Evolutionary conservation across 64 coral and sea anemone species (phyloP).

Genomic region (Montipora efflorescens): DNA sequence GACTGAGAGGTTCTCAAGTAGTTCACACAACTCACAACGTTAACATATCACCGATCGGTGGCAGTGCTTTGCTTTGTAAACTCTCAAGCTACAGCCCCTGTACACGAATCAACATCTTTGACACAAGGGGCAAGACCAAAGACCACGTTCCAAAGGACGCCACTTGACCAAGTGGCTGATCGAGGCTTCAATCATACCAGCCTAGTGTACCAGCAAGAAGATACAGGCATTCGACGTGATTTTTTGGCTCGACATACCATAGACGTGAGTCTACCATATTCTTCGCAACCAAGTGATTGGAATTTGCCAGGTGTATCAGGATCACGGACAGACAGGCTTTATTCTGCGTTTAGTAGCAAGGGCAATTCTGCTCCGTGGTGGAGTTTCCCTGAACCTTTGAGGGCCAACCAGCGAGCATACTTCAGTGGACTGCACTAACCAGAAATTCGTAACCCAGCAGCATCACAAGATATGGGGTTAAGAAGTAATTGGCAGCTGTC

Average conservation of each 20-base stretch:
- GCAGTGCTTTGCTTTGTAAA: not conserved
- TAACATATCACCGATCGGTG: not conserved
- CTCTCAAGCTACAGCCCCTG: too few relatives aligned
- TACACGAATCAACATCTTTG: not conserved
- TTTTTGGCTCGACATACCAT: conserved; percentile 11
- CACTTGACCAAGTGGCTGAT: too few relatives aligned
- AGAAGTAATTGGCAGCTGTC: not conserved
- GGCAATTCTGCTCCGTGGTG: not conserved
- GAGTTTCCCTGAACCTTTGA: not conserved
- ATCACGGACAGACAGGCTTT: not conserved
- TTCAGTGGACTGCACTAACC: not conserved
- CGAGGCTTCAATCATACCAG: not conserved
- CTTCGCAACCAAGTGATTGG: not conserved
- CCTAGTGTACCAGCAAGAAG: not conserved
- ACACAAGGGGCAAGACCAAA: conserved; percentile 25
- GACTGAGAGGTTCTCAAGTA: not conserved
- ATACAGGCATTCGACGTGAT: not conserved
- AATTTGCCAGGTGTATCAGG: not conserved
- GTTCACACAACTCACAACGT: not conserved
- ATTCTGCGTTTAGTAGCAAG: not conserved
- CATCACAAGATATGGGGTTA: not conserved
- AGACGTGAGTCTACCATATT: not conserved
- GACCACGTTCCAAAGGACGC: not conserved
- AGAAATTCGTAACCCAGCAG: not conserved
- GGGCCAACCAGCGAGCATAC: not conserved